A percentile compares a stretch with the other conserved stretches of the same genome.
Evolutionary conservation across 2,888 invertebrate genomes (phyloP).

Genomic region (Scrobipalpa costella): DNA sequence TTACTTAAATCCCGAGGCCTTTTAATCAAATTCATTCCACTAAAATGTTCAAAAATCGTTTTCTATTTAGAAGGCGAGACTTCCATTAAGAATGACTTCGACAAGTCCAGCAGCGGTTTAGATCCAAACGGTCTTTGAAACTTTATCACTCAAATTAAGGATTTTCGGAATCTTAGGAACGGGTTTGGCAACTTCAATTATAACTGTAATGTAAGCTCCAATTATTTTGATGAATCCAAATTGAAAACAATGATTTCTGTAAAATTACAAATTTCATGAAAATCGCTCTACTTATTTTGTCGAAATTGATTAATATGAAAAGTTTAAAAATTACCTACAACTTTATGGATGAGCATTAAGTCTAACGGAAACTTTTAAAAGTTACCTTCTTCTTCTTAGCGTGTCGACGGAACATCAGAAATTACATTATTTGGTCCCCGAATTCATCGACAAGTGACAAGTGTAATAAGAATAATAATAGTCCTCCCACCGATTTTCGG

Average conservation of each 20-base stretch:
- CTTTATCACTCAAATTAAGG: constrained; percentile 17
- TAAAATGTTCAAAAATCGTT: constrained; percentile 7
- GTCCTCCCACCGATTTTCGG: too few species aligned
- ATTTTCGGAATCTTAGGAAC: constrained; percentile 2
- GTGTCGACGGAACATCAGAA: too few species aligned
- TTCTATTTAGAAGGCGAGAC: not conserved
- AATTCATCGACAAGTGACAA: too few species aligned
- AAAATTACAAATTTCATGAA: not conserved
- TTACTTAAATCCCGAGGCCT: constrained; percentile 7
- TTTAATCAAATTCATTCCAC: constrained; percentile 14
- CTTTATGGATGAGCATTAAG: not conserved
- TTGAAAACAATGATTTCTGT: constrained; percentile 4
- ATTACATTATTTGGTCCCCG: too few species aligned
- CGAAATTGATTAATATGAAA: not conserved
- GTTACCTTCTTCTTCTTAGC: too few species aligned
- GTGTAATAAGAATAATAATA: too few species aligned
- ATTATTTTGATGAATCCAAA: not conserved
- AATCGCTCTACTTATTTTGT: not conserved
- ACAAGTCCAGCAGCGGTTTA: not conserved
- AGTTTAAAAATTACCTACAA: not conserved
- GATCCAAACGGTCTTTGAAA: constrained; percentile 13
- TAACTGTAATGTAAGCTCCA: constrained; percentile 6
- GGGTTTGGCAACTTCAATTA: not conserved
- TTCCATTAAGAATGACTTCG: constrained; percentile 7
- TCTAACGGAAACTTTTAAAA: not conserved